These are phyloP conservation scores for Scelioninae gen. 2 DNA, from an alignment of 2,888 invertebrate genomes.

Conservation along the genomic window DNA sequence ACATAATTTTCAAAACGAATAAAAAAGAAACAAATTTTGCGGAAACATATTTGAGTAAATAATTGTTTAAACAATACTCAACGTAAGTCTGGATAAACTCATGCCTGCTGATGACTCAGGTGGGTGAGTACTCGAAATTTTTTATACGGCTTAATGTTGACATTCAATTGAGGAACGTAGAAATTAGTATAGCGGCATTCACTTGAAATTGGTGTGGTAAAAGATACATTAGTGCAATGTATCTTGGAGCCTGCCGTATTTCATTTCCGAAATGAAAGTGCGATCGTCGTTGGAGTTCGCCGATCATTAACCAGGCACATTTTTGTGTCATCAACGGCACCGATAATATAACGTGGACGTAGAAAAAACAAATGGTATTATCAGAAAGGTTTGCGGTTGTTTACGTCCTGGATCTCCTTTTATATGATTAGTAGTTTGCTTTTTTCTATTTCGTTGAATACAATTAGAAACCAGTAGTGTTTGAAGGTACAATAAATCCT, in stretches of 20 bases:
- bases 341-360: slow-evolving; percentile 31
- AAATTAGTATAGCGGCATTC: slow-evolving; percentile 56
- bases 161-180: slow-evolving; percentile 57
- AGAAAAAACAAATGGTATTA: slow-evolving; percentile 32
- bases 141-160: slow-evolving; percentile 62
- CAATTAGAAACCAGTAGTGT: slow-evolving; percentile 38
- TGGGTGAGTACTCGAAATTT: slow-evolving; percentile 72
- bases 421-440: slow-evolving; percentile 41
- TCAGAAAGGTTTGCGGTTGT: slow-evolving; percentile 42
- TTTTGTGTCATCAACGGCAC: slow-evolving; percentile 34
- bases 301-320: slow-evolving; percentile 39
- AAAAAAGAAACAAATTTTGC: slow-evolving; percentile 7
- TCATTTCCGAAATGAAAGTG: slow-evolving; percentile 44
- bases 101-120: slow-evolving; percentile 73
- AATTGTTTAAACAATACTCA: slow-evolving; percentile 49
- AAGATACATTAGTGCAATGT: slow-evolving; percentile 29
- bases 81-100: slow-evolving; percentile 69
- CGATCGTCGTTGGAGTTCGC: slow-evolving; percentile 49
- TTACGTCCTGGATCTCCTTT: slow-evolving; percentile 40
- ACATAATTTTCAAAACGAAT: slow-evolving; percentile 5
- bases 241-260: slow-evolving; percentile 38
- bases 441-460: slow-evolving; percentile 33
- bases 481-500: slow-evolving; percentile 54
- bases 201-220: slow-evolving; percentile 42
- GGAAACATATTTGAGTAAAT: slow-evolving; percentile 6